Evolutionary conservation across 2,888 invertebrate species (phyloP).

Genomic region (Nephrotoma flavescens): DNA sequence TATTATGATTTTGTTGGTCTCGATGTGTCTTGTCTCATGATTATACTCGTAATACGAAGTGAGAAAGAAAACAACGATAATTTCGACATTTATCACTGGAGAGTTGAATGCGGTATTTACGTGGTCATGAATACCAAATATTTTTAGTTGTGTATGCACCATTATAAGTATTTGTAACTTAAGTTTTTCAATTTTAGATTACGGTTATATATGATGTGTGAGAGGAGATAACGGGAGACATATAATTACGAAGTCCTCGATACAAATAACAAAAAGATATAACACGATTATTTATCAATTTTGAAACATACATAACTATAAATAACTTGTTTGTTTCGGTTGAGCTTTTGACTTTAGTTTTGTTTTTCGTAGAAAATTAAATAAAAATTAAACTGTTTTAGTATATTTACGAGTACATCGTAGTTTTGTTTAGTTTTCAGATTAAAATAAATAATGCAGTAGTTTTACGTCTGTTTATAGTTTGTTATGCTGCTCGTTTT

Average conservation of each 20-base stretch:
- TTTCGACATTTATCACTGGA: constrained; percentile 4
- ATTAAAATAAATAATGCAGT: not conserved
- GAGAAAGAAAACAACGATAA: not conserved
- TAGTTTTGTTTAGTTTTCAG: not conserved
- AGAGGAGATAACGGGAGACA: not conserved
- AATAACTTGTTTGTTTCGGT: not conserved
- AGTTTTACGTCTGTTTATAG: not conserved
- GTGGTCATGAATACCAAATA: constrained; percentile 5
- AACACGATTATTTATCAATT: not conserved
- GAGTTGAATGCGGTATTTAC: constrained; percentile 3
- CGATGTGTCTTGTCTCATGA: not conserved
- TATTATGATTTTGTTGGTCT: not conserved
- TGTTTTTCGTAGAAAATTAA: not conserved
- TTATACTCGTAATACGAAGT: not conserved
- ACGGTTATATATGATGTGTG: not conserved
- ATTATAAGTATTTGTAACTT: not conserved
- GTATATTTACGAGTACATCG: not conserved
- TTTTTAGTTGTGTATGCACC: not conserved
- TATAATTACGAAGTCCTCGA: not conserved
- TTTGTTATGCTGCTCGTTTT: not conserved
- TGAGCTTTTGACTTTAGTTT: not conserved
- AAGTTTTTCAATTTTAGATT: not conserved
- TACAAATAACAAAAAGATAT: not conserved
- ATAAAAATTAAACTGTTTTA: not conserved
- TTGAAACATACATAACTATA: not conserved